Percentiles rank a stretch among this genome's conserved stretches.
Evolutionary conservation across 1,140 invertebrate species (phyloP).

Genomic region (Orius laevigatus): DNA sequence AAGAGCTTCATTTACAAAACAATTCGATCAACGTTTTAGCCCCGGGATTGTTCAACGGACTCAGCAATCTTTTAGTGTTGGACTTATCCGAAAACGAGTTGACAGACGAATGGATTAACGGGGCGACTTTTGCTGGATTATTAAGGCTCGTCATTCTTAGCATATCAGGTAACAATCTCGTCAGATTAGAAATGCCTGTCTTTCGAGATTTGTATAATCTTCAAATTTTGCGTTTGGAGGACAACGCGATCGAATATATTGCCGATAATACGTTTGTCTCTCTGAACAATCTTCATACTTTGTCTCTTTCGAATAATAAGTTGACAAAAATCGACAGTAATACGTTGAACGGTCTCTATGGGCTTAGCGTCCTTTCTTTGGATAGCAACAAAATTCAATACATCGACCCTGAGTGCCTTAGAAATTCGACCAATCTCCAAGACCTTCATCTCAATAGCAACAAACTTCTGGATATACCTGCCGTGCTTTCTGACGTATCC

Average conservation of each 20-base stretch:
- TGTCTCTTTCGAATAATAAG: slow-evolving; percentile 74
- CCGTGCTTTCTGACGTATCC: slow-evolving; percentile 60
- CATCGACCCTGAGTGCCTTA: slow-evolving; percentile 61
- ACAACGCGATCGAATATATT: slow-evolving; percentile 65
- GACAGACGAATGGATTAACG: slow-evolving; percentile 71
- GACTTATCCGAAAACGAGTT: slow-evolving; percentile 76
- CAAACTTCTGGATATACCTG: slow-evolving; percentile 63
- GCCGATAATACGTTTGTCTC: slow-evolving; percentile 68
- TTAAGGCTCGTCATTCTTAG: slow-evolving; percentile 64
- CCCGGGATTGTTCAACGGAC: slow-evolving; percentile 65
- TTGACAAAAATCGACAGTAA: slow-evolving; percentile 57
- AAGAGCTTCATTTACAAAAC: slow-evolving; percentile 68
- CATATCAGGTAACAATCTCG: slow-evolving; percentile 63
- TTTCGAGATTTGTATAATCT: slow-evolving; percentile 66
- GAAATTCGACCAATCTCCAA: slow-evolving; percentile 67
- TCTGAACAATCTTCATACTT: slow-evolving; percentile 63
- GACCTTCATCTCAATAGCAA: slow-evolving; percentile 83
- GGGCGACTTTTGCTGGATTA: slow-evolving; percentile 67
- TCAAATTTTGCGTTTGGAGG: slow-evolving; percentile 63
- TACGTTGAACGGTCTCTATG: slow-evolving; percentile 60
- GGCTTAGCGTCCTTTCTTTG: slow-evolving; percentile 58
- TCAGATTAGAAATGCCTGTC: slow-evolving; percentile 56
- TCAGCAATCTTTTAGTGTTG: slow-evolving; percentile 62
- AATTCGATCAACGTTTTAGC: slow-evolving; percentile 75
- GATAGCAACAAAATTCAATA: slow-evolving; percentile 67